Percentiles rank a stretch among this genome's conserved stretches.
Evolutionary conservation across 2,797 vertebrate genomes (phyloP).

Genomic region (Poecilia picta): DNA sequence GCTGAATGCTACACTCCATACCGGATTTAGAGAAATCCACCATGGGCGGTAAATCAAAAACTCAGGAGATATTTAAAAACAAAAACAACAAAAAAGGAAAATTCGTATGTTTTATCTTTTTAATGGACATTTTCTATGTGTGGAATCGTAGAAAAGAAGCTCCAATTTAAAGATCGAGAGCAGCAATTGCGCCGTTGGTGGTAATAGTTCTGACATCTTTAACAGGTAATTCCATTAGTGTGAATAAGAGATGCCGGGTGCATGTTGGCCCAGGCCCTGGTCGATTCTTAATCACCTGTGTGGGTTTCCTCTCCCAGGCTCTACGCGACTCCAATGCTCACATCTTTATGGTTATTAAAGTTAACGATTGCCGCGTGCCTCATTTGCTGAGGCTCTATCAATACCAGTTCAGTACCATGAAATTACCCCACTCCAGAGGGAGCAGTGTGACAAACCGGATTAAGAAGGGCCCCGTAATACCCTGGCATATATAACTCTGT

Average conservation of each 20-base stretch:
- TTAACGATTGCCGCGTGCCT: constrained; percentile 79
- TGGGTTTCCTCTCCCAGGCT: constrained; percentile 70
- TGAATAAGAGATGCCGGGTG: constrained; percentile 60
- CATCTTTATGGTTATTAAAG: constrained; percentile 84
- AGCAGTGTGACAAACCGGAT: constrained; percentile 79
- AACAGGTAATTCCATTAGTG: constrained; percentile 77
- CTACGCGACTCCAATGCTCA: constrained; percentile 73
- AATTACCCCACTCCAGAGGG: constrained; percentile 80
- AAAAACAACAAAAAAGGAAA: not conserved
- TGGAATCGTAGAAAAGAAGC: constrained; percentile 10
- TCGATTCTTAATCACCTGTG: constrained; percentile 82
- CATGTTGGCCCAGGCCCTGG: constrained; percentile 56
- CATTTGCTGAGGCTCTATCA: constrained; percentile 80
- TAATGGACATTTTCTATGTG: constrained; percentile 15
- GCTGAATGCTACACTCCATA: constrained; percentile 30
- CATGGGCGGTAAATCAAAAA: constrained; percentile 17
- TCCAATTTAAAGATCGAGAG: constrained; percentile 35
- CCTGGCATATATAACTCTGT: constrained; percentile 74
- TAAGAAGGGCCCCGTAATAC: constrained; percentile 76
- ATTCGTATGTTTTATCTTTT: constrained; percentile 6
- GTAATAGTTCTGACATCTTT: constrained; percentile 66
- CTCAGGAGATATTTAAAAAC: not conserved
- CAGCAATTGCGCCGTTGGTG: constrained; percentile 48
- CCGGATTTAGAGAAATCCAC: constrained; percentile 12
- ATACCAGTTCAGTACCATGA: constrained; percentile 82